Evolutionary conservation across 2,888 invertebrate species (phyloP).

Genomic region (Aradus depressus): DNA sequence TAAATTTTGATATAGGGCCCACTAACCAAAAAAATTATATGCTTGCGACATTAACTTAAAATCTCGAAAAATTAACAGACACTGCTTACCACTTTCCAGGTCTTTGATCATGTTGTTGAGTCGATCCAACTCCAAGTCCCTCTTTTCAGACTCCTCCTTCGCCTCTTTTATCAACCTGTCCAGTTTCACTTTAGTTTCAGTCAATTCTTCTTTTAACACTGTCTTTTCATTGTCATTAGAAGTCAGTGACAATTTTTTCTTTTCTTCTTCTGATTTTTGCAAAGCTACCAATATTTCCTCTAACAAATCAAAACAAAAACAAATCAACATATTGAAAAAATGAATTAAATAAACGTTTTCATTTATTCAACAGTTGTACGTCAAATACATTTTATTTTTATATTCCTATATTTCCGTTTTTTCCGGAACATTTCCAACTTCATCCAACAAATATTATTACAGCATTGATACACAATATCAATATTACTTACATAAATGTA

Average conservation of each 20-base stretch:
- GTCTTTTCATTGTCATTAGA: conserved; percentile 22
- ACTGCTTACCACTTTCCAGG: conserved; percentile 35
- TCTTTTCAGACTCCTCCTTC: conserved; percentile 30
- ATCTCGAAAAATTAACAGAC: no score
- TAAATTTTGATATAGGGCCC: no score
- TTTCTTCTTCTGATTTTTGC: conserved; percentile 46
- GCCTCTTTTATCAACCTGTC: conserved; percentile 31
- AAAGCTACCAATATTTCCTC: conserved; percentile 50
- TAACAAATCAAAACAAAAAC: conserved; percentile 30
- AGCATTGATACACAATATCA: no score
- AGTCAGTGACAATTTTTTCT: conserved; percentile 26
- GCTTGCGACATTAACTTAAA: no score
- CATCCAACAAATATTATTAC: no score
- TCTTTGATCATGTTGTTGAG: conserved; percentile 46
- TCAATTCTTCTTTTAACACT: conserved; percentile 28
- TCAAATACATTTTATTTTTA: not conserved
- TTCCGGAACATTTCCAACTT: not conserved
- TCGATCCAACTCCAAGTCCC: conserved; percentile 40
- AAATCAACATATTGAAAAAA: not conserved
- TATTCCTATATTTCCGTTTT: not conserved
- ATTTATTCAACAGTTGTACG: not conserved
- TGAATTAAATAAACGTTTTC: not conserved
- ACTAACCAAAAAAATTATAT: no score
- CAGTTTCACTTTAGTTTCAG: conserved; percentile 32
- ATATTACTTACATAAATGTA: no score